phyloP scores from a whole-genome alignment of 2,113 vertebrate species.

The Capreolus pygargus region DNA sequence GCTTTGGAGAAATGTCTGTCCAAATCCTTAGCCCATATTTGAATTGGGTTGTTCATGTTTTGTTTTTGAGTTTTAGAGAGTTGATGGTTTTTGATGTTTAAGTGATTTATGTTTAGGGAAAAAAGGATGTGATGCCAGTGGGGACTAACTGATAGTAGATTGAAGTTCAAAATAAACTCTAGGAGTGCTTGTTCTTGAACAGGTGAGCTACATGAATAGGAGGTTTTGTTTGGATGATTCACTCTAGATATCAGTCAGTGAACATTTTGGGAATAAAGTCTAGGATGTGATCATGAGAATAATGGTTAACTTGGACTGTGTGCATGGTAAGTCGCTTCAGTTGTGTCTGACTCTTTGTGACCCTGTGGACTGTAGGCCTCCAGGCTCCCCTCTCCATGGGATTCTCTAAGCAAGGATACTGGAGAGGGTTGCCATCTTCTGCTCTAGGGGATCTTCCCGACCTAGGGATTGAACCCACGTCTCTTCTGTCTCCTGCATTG shows the following conservation, averaged over 20 bases:
- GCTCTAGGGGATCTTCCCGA: background rate
- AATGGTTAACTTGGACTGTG: background rate
- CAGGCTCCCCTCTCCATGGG: background rate
- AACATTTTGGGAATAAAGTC: background rate
- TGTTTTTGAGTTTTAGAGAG: background rate
- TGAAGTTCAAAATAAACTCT: background rate
- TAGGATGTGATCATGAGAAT: background rate
- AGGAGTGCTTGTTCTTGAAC: background rate
- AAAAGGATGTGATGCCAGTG: background rate
- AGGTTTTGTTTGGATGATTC: conserved; percentile 4
- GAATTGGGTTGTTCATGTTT: background rate
- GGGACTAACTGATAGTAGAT: background rate
- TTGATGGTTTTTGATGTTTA: conserved; percentile 4
- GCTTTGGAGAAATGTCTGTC: background rate
- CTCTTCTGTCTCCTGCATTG: background rate
- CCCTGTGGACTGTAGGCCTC: background rate
- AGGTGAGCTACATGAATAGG: background rate
- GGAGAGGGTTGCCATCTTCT: background rate
- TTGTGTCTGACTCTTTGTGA: background rate
- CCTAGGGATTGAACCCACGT: background rate
- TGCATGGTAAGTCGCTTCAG: background rate
- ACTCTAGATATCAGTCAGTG: background rate
- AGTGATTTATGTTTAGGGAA: conserved; percentile 19
- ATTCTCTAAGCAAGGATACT: background rate
- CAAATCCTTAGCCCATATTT: background rate